Evolutionary conservation across 2,113 vertebrate species (phyloP).

Genomic region (Helogale parvula): DNA sequence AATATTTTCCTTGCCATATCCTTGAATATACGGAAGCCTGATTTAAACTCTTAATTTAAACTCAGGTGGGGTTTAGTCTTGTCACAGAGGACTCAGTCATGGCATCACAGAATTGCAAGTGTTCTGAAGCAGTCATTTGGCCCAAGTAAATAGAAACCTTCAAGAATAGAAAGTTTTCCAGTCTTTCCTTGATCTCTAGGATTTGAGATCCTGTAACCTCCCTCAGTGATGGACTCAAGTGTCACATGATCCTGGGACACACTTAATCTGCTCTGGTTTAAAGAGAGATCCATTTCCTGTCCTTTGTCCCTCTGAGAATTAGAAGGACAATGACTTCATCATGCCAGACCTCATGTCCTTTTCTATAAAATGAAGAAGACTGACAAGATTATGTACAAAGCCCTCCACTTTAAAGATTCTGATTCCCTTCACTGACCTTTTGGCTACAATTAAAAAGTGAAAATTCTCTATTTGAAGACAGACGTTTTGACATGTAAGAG

Average conservation of each 20-base stretch:
- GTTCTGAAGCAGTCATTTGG: not conserved
- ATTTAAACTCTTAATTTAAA: not conserved
- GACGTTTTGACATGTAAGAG: not conserved
- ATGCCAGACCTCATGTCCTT: not conserved
- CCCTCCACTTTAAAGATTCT: not conserved
- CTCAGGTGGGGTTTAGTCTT: not conserved
- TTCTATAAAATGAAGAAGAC: not conserved
- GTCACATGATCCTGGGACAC: not conserved
- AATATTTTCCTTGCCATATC: not conserved
- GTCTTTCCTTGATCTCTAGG: not conserved
- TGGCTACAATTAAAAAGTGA: conserved; percentile 31
- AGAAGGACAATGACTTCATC: not conserved
- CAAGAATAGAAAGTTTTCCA: not conserved
- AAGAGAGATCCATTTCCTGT: not conserved
- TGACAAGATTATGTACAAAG: not conserved
- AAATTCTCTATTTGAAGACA: not conserved
- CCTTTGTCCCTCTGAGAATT: not conserved
- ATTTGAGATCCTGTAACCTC: not conserved
- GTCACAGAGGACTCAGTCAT: rapidly evolving
- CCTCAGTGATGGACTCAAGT: not conserved
- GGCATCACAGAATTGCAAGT: not conserved
- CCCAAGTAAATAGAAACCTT: not conserved
- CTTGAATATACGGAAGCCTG: not conserved
- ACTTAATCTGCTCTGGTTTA: not conserved
- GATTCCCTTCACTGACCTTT: not conserved